A percentile compares a stretch with the other conserved stretches of the same genome.
Conservation (phyloP, 1,140 invertebrate genomes). For the Anastrepha ludens region DNA sequence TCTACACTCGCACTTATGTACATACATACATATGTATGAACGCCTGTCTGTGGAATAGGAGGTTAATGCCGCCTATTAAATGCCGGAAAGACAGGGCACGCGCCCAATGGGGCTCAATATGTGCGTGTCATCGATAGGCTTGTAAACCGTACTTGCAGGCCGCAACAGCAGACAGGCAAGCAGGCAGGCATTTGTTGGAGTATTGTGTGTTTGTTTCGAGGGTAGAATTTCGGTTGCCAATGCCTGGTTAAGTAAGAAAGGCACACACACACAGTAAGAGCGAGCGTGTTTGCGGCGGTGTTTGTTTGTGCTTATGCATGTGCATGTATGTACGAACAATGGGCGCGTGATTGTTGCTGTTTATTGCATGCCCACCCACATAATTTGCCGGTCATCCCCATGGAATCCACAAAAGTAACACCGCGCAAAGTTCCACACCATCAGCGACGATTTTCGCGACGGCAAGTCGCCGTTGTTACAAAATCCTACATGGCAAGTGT, state of each 20-base stretch:
- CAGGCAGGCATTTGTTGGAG: background rate
- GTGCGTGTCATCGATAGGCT: constrained; percentile 14
- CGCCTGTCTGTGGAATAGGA: background rate
- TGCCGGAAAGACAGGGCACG: constrained; percentile 27
- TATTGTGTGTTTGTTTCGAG: background rate
- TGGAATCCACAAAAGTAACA: background rate
- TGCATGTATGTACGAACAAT: background rate
- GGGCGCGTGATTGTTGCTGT: constrained; percentile 38
- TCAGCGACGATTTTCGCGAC: constrained; percentile 9
- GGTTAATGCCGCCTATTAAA: constrained; percentile 44
- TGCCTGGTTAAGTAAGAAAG: background rate
- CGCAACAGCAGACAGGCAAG: background rate
- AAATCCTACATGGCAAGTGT: background rate
- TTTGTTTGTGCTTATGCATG: background rate
- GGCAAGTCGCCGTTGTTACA: background rate
- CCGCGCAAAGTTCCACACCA: background rate
- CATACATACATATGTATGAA: background rate
- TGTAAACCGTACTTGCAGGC: background rate
- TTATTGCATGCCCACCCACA: constrained; percentile 28
- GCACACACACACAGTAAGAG: background rate
- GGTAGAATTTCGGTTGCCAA: background rate
- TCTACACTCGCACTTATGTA: background rate
- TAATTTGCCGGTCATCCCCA: constrained; percentile 10
- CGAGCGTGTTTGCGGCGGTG: background rate
- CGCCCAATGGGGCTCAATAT: constrained; percentile 15